Base-by-base conservation (phyloP, 2,797 vertebrate genomes). In the Chloroceryle inda region DNA sequence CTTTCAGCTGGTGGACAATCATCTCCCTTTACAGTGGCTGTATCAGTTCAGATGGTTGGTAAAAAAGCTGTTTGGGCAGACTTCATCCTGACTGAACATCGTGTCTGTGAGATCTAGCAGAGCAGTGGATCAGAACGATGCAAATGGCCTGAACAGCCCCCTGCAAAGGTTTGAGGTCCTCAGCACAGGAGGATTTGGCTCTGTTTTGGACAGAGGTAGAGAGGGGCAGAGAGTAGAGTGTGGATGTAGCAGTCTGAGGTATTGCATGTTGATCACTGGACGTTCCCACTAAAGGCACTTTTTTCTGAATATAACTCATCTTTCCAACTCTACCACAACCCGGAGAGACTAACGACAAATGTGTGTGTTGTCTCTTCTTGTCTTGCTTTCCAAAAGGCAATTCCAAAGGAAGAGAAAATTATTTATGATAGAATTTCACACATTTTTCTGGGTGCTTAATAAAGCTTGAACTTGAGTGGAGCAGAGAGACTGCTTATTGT, bases 381-480 rank as follows among this genome's bases (percentile, higher is more conserved):
- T 44, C 67, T 40, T 31, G 31, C 49, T 90, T 61, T 68, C 61
- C 72, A 89, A 68, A 91, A 89, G 72, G 40, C 33, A 86, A 59
- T 63, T 77, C 52, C 74, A 90, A 26, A 94, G 33, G n/a, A 71
- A 73, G 14, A 67, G 42, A 93, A 95, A 88, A 85, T 67, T 85
- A 92, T 72, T 93, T 89, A 77, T 20, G 26, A 89, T 3, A 89
- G 89, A 95, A 83, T 91, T 94, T 96, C 89, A 92, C 81, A 88
- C 75, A 77, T 97, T 92, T 91, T 92, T 89, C 84, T 93, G 40
- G 29, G 45, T 75, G 78, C 55, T 94, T 91, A 96, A 96, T 83
- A 89, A 94, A 96, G 94, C 95, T 50, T 94, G 83, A 96, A 88
- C 88, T 92, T 92, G 92, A 96, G 86, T 26, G 14, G 67, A 91